Base-by-base conservation (phyloP, 2,113 vertebrate genomes). In the Mesocricetus auratus region DNA sequence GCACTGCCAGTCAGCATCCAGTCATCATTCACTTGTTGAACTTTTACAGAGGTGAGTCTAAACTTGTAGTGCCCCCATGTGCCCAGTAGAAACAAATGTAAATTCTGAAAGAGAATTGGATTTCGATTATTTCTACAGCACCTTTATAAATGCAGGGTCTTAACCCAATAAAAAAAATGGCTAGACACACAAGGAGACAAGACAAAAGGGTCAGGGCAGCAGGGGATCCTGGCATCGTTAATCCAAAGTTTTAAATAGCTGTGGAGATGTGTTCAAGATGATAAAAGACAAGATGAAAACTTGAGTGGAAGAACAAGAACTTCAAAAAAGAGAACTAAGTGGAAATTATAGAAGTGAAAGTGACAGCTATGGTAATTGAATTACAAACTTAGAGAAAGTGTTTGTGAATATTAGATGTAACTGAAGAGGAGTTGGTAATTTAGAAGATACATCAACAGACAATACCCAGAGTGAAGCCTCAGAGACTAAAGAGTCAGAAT, bases 171-270 rank as follows among this genome's bases (percentile, higher is more conserved):
- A n/a, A 78, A 31, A 91, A 39, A 85, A 86, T 53, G 64, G 64
- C 68, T 21, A 71, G 69, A 64, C 22, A 91, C 22, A 91, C 2
- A 75, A 88, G 29, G 73, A 94, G 90, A 74, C 10, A 79, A 68
- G n/a, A 64, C 7, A 89, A 74, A 85, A 87, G 56, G 87, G 89
- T 62, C 24, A 64, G 4, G 78, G 47, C 39, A 50, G 12, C 3
- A 56, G 58, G 75, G 8, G 12, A 74, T 78, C 53, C 4, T 75
- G 50, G 26, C 24, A 10, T 86, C 62, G 86, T 86, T 82, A 83
- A 29, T 86, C 47, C 58, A 86, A 17, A 95, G 24, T 91, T 93
- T 53, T 47, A 75, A 94, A 29, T 79, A 96, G 31, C 47, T 79
- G 0, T 60, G 75, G 83, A 53, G 11, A 16, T 95, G n/a, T 78